Evolutionary conservation across 2,797 vertebrate species (phyloP), one percentile per base, ranked within the genome.

Genomic region (Neosalanx taihuensis): DNA sequence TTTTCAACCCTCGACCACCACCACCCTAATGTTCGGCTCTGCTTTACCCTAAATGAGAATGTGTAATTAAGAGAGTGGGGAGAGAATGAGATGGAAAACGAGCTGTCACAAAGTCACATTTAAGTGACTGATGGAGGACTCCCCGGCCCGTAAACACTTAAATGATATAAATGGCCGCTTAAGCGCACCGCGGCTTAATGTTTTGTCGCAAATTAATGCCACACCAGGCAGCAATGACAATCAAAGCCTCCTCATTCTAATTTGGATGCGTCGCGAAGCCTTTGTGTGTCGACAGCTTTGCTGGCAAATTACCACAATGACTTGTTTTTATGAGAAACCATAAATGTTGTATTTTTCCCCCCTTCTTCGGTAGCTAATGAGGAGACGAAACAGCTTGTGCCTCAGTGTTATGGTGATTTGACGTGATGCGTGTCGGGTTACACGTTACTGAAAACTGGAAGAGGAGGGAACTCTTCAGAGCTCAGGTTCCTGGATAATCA

Each of bases 101-200:
- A 96, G 94, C 96, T 98, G 97, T 98, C 97, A 96, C 90, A 94
- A 95, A 96, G 93, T 94, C 95, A 90, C 96, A 97, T 99, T 97
- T 96, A 96, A 95, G 94, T 98, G 97, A 99, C 85, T 94, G 95
- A 99, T 98, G 97, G 90, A 84, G 86, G 86, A 84, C 26, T 81
- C 89, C 92, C 89, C 91, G 82, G 93, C 94, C 94, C 92, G 94
- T 96, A 96, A 96, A 97, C 95, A 95, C 95, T 94, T 98, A 99
- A 98, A 98, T 96, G 94, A 97, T 98, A 99, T 99, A 99, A 99
- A 99, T 99, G 94, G 95, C 95, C 92, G 91, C 98, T 99, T 99
- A 99, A 99, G 95, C 96, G 95, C 94, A 94, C 94, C 85, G 29
- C 82, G 86, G 94, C 95, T 96, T 98, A 98, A 97, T 98, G 95